These are phyloP conservation scores for Drosophila tropicalis DNA, from an alignment of 1,140 invertebrate species.

Conservation along the genomic window DNA sequence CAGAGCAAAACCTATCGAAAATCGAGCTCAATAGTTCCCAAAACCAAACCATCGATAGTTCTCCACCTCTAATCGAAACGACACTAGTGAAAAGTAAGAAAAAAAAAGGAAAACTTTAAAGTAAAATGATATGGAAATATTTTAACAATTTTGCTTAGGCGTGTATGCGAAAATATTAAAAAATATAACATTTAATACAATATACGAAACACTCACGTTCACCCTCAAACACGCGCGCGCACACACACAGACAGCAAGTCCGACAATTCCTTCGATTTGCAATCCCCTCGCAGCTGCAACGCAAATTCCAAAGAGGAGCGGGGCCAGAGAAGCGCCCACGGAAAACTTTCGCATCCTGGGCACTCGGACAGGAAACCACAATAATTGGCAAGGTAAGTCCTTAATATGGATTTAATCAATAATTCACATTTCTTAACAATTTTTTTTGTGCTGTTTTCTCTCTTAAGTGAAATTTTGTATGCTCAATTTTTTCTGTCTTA, in stretches of 20 bases:
- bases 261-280: constrained; percentile 38
- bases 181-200: not conserved
- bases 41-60: constrained; percentile 7
- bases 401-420: constrained; percentile 36
- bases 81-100: constrained; percentile 39
- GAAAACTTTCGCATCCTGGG: constrained; percentile 34
- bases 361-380: not conserved
- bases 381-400: constrained; percentile 3
- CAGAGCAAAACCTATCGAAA: too few relatives aligned
- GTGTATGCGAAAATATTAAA: not conserved
- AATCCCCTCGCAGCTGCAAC: constrained; percentile 72
- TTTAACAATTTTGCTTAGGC: not conserved
- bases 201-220: not conserved
- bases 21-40: not conserved
- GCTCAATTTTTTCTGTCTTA: not conserved
- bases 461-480: constrained; percentile 8
- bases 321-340: constrained; percentile 28
- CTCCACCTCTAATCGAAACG: constrained; percentile 38
- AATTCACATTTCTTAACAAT: constrained; percentile 1
- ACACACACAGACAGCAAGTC: constrained; percentile 33
- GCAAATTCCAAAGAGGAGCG: constrained; percentile 73
- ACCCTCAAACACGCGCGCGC: constrained; percentile 28
- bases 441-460: not conserved
- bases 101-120: constrained; percentile 25
- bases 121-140: not conserved